Evolutionary conservation across 2,888 invertebrate species (phyloP).

Genomic region (Diarsia brunnea): DNA sequence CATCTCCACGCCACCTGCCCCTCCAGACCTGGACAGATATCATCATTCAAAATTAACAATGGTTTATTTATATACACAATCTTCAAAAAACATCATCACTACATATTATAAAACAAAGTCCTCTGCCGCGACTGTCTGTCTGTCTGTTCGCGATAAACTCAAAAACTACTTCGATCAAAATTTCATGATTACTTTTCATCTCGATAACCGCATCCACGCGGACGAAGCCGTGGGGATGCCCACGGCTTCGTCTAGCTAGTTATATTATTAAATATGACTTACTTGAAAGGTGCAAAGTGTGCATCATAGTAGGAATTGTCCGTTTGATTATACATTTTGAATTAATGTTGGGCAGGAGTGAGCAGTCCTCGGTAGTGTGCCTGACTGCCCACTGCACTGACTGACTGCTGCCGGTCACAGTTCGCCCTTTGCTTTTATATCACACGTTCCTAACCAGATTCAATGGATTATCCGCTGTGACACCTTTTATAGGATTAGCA

Average conservation of each 20-base stretch:
- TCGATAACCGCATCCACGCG: too few relatives aligned
- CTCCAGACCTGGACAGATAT: slow-evolving; percentile 72
- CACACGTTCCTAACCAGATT: slow-evolving; percentile 82
- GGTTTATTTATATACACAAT: background rate
- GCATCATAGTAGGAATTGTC: slow-evolving; percentile 81
- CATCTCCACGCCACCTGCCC: slow-evolving; percentile 81
- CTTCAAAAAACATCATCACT: background rate
- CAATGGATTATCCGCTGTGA: slow-evolving; percentile 82
- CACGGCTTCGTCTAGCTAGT: too few relatives aligned
- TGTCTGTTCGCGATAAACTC: too few relatives aligned
- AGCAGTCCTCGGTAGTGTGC: slow-evolving; percentile 89
- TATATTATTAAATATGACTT: slow-evolving; percentile 48
- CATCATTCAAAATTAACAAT: background rate
- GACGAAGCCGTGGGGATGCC: too few relatives aligned
- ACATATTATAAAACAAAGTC: too few relatives aligned
- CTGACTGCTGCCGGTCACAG: slow-evolving; percentile 82
- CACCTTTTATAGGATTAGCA: slow-evolving; percentile 87
- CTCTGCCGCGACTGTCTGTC: too few relatives aligned
- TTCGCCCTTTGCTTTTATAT: slow-evolving; percentile 80
- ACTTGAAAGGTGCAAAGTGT: slow-evolving; percentile 86
- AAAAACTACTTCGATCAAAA: too few relatives aligned
- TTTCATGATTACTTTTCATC: too few relatives aligned
- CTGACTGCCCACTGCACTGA: slow-evolving; percentile 83
- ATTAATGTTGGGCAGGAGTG: slow-evolving; percentile 71
- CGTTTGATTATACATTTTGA: slow-evolving; percentile 83